Percentiles rank a stretch among this genome's conserved stretches.
These are phyloP conservation scores for Seira sanloemensis DNA, from an alignment of 2,888 invertebrate species.

Conservation along the genomic window DNA sequence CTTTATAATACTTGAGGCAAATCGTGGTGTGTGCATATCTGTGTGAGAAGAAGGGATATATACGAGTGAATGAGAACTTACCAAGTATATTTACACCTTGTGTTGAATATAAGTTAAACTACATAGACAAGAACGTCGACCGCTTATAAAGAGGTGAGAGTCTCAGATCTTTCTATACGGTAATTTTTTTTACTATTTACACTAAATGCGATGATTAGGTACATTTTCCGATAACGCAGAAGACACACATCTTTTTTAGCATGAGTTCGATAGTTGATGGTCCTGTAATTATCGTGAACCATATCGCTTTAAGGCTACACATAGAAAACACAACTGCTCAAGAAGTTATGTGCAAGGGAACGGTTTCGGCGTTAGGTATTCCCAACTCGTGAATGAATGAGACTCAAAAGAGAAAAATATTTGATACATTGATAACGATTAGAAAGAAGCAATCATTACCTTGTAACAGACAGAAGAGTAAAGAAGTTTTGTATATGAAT, in stretches of 20 bases:
- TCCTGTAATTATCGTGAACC: not conserved
- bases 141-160: not conserved
- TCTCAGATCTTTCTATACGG: not conserved
- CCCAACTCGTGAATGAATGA: not conserved
- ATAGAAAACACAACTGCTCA: too few species aligned
- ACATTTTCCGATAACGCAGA: not conserved
- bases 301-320: too few species aligned
- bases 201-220: not conserved
- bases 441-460: not conserved
- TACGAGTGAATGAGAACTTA: too few species aligned
- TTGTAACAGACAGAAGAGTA: not conserved
- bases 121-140: not conserved
- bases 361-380: not conserved
- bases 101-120: too few species aligned
- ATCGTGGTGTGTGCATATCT: not conserved
- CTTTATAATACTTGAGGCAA: too few species aligned
- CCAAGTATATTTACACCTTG: too few species aligned
- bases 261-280: not conserved
- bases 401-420: not conserved
- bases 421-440: not conserved
- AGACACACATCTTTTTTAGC: not conserved
- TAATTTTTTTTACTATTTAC: not conserved
- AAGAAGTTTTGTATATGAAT: not conserved
- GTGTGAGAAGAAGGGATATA: too few species aligned
- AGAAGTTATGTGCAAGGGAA: not conserved